Base-by-base conservation (phyloP, 2,888 invertebrate species). In the Platycheirus albimanus region DNA sequence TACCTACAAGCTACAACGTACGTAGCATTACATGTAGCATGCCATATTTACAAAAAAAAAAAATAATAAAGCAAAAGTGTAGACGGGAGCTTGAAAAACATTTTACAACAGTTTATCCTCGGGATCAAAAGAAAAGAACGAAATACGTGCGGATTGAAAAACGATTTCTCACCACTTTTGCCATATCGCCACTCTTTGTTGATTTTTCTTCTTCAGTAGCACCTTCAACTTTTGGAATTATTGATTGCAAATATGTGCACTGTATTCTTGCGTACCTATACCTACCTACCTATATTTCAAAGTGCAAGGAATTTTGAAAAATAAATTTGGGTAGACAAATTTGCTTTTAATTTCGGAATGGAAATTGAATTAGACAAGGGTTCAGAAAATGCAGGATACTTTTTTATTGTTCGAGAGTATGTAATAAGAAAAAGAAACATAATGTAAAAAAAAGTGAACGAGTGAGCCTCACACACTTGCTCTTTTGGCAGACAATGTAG, bases 91-190 rank as follows among this genome's bases (percentile, higher is more conserved):
- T 75, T 15, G n/a, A 11, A 80, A 66, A 80, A 52, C 75, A 75
- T 58, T 80, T 80, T 75, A 75, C 75, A 61, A 76, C 75, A 70
- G 56, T 61, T 81, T 71, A 76, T 81, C 75, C 76, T 15, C 20
- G 13, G 80, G 58, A 70, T 76, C 70, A 66, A 41, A 75, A 56
- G 70, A 80, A 75, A 56, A 54, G 56, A 69, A 63, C 64, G 69
- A 69, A n/a, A 72, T 61, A 74, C 69, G 64, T 74, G 79, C 47
- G 80, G 75, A 75, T 80, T 74, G 63, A 75, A 80, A 74, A 80
- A 75, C 80, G 80, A 80, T 80, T 79, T 79, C 74, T 74, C 69
- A 74, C 69, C 61, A 69, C 70, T 54, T 64, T 71, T 56, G 70
- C 70, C 15, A 51, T 58, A 43, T 61, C 61, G 36, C 45, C 24